Conservation (phyloP, 2,113 vertebrate genomes). For the Condylura cristata region DNA sequence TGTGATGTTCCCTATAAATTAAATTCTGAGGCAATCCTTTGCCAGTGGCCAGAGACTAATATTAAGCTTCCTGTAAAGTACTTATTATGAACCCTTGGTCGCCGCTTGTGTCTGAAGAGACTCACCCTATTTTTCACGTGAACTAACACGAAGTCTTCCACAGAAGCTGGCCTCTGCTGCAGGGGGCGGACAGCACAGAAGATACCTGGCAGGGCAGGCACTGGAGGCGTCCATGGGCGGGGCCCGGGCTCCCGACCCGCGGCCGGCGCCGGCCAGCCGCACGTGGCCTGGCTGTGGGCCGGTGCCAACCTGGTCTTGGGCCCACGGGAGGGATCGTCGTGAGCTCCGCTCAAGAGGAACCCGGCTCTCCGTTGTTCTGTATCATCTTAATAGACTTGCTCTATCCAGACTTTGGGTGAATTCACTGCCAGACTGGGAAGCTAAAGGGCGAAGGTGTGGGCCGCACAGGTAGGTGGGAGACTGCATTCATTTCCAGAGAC, state of each 20-base stretch:
- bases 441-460: neutral
- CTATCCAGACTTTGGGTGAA: neutral
- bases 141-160: neutral
- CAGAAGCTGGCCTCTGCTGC: neutral
- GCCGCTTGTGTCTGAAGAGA: neutral
- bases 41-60: neutral
- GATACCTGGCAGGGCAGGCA: neutral
- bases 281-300: conserved; percentile 98
- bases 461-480: neutral
- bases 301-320: too few relatives aligned
- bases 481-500: neutral
- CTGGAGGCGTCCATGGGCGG: too few relatives aligned
- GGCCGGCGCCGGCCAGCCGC: conserved; percentile 94
- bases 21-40: neutral
- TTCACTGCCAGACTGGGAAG: neutral
- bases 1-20: neutral
- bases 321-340: too few relatives aligned
- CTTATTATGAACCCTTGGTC: neutral
- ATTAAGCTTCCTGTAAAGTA: conserved; percentile 10
- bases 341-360: too few relatives aligned
- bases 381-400: neutral
- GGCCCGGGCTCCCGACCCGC: too few relatives aligned
- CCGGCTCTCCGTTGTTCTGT: neutral
- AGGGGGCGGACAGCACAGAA: neutral
- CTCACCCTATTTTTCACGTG: neutral